phyloP scores from a whole-genome alignment of 1,140 invertebrate genomes.

The Apis florea region DNA sequence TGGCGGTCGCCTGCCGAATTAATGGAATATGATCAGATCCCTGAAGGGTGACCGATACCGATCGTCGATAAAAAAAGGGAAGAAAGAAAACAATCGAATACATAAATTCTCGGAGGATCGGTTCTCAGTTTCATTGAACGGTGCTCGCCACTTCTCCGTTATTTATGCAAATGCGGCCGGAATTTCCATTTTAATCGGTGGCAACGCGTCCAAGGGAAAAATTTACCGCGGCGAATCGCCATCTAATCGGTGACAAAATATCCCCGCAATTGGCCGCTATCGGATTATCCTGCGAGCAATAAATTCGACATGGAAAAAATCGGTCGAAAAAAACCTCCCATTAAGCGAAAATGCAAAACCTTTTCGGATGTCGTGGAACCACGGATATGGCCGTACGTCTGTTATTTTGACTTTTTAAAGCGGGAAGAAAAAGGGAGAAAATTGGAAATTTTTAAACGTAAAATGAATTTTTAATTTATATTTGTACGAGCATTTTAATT shows the following conservation, averaged over 20 bases:
- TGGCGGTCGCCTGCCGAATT: not conserved
- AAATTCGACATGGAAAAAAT: slow-evolving; percentile 33
- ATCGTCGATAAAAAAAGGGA: not conserved
- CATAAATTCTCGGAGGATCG: slow-evolving; percentile 30
- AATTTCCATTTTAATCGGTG: slow-evolving; percentile 51
- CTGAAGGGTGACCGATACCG: not conserved
- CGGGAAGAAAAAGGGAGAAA: too few species aligned
- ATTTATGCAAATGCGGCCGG: slow-evolving; percentile 45
- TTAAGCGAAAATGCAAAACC: slow-evolving; percentile 1
- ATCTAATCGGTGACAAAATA: slow-evolving; percentile 51
- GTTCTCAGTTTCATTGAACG: slow-evolving; percentile 44
- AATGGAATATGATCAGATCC: slow-evolving; percentile 3
- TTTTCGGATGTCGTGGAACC: not conserved
- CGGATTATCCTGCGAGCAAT: slow-evolving; percentile 37
- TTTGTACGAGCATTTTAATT: too few species aligned
- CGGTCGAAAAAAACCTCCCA: not conserved
- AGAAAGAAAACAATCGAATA: slow-evolving; percentile 38
- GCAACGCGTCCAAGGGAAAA: slow-evolving; percentile 17
- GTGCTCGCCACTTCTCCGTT: slow-evolving; percentile 36
- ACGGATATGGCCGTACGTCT: not conserved
- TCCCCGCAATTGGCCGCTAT: slow-evolving; percentile 43
- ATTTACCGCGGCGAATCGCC: slow-evolving; percentile 42
- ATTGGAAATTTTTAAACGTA: too few species aligned
- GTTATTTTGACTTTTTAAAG: too few species aligned
- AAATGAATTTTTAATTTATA: too few species aligned